phyloP scores from a whole-genome alignment of 2,888 invertebrate species.

The Lobophora halterata region DNA sequence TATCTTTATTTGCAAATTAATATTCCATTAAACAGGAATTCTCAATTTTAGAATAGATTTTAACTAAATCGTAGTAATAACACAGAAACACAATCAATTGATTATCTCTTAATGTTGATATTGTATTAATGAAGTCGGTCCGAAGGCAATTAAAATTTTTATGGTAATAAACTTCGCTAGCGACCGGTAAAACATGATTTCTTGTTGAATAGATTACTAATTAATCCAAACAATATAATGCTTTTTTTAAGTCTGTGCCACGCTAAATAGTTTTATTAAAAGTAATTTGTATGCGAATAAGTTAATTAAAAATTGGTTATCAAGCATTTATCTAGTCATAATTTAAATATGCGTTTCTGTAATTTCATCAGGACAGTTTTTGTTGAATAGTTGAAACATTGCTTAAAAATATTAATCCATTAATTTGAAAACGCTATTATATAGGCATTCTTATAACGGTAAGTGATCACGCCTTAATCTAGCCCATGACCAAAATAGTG shows the following conservation, averaged over 20 bases:
- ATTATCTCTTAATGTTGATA: constrained; percentile 44
- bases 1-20: constrained; percentile 41
- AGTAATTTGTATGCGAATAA: constrained; percentile 18
- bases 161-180: constrained; percentile 21
- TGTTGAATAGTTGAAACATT: no score
- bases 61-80: constrained; percentile 36
- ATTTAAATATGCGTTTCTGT: constrained; percentile 4
- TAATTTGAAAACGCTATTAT: no score
- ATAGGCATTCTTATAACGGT: no score
- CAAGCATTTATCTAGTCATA: constrained; percentile 13
- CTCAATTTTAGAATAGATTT: constrained; percentile 33
- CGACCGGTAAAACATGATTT: constrained; percentile 33
- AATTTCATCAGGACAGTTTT: no score
- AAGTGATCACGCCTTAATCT: no score
- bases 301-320: constrained; percentile 19
- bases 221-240: constrained; percentile 28
- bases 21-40: constrained; percentile 39
- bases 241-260: constrained; percentile 18
- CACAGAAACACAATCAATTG: constrained; percentile 25
- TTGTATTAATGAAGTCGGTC: constrained; percentile 49
- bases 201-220: constrained; percentile 35
- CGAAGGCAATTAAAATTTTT: constrained; percentile 31
- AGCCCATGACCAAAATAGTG: no score
- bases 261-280: constrained; percentile 8
- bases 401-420: no score